These are phyloP conservation scores for Lycodopsis pacificus DNA, from an alignment of 2,797 vertebrate genomes.

Conservation along the genomic window DNA sequence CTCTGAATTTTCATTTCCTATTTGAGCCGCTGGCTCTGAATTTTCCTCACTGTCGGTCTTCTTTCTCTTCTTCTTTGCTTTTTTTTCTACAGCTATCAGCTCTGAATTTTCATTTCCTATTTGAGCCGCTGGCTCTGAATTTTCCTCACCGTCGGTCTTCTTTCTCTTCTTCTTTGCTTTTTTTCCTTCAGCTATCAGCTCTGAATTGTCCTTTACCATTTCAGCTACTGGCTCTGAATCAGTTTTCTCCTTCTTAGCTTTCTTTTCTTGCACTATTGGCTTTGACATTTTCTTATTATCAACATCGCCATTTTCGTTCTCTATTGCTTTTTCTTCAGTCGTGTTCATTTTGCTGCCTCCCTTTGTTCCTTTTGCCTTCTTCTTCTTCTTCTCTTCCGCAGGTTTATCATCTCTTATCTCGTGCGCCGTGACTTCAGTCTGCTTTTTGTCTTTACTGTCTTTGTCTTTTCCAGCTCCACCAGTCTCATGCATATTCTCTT, in stretches of 20 bases:
- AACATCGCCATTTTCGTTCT: not conserved
- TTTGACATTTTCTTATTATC: constrained; percentile 1
- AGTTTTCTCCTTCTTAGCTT: constrained; percentile 48
- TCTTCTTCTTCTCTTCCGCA: not conserved
- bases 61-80: constrained; percentile 40
- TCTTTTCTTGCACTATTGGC: constrained; percentile 35
- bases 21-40: not conserved
- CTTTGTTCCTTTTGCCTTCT: not conserved
- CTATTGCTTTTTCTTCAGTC: not conserved
- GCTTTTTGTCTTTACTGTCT: constrained; percentile 23
- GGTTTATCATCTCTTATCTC: not conserved
- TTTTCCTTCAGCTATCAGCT: constrained; percentile 23
- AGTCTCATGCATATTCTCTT: not conserved
- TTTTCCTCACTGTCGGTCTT: constrained; percentile 10
- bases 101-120: not conserved
- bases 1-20: not conserved
- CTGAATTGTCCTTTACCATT: not conserved
- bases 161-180: constrained; percentile 68
- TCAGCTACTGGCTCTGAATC: not conserved
- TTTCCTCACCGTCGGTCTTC: constrained; percentile 7
- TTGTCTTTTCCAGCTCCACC: constrained; percentile 12
- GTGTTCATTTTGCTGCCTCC: not conserved
- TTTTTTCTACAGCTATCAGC: constrained; percentile 4
- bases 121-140: not conserved
- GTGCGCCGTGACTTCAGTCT: constrained; percentile 2